A percentile compares a stretch with the other conserved stretches of the same genome.
These are phyloP conservation scores for Coccyzus lansbergi DNA, from an alignment of 2,797 vertebrate genomes.

Conservation along the genomic window DNA sequence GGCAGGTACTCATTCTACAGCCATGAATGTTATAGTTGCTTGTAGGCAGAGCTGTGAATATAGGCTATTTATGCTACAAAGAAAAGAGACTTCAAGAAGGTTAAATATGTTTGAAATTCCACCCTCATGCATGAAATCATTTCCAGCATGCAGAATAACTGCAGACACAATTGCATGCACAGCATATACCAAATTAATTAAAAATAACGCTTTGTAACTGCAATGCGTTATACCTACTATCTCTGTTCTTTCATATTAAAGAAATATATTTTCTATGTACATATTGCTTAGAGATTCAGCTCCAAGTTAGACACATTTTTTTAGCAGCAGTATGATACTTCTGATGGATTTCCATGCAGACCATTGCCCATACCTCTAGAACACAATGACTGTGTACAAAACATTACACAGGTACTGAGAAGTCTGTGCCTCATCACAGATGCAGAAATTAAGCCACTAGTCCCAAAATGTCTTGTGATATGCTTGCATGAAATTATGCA, in stretches of 20 bases:
- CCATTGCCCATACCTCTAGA: not conserved
- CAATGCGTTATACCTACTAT: not conserved
- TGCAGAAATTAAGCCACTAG: not conserved
- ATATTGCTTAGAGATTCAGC: not conserved
- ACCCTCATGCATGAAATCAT: not conserved
- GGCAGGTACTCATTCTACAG: not conserved
- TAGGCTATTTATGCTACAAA: not conserved
- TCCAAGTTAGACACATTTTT: not conserved
- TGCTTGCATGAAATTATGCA: not conserved
- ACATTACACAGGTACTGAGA: not conserved
- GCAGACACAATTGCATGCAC: not conserved
- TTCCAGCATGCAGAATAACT: not conserved
- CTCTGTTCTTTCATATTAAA: not conserved
- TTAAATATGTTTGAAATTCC: not conserved
- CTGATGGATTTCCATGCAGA: not conserved
- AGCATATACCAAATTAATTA: not conserved
- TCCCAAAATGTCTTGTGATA: not conserved
- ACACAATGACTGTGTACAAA: fast-evolving
- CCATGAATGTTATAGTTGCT: not conserved
- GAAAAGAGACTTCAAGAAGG: not conserved
- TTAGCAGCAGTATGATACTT: not conserved
- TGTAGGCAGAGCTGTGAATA: not conserved
- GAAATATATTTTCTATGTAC: not conserved
- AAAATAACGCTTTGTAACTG: not conserved
- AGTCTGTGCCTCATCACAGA: not conserved